Evolutionary conservation across 2,797 vertebrate species (phyloP), one percentile per base, ranked within the genome.

Genomic region (Xenopus petersii): DNA sequence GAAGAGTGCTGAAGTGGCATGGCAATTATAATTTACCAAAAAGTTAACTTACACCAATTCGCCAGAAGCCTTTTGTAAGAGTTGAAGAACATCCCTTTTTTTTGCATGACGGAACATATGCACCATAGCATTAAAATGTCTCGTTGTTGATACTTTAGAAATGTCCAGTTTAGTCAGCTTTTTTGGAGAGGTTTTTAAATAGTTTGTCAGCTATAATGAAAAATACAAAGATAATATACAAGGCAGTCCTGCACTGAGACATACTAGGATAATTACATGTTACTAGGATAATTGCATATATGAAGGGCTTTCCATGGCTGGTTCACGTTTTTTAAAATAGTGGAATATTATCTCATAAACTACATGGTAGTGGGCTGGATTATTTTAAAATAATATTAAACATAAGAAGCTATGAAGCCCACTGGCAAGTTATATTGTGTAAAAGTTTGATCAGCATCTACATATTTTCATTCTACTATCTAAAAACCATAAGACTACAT

Each of bases 61-160:
- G 67, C 80, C 0, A 0, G 84, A 75, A 0, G 67, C 78, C 62
- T 42, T 81, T 73, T 75, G 82, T 66, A 90, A 80, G 71, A 88
- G 73, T 48, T 82, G 36, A n/a, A 88, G 79, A 5, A 88, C n/a
- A 0, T 88, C 86, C n/a, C 30, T 80, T 75, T 84, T 86, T 77
- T 87, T 84, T 67, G 85, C 68, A 0, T 73, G 2, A 0, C 60
- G 84, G 17, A 90, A 47, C 80, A 88, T 81, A 48, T 55, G 83
- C 64, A 86, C 74, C 56, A 87, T 46, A 51, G 21, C 82, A 73
- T 81, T 83, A 82, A 88, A 89, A 21, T 17, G 74, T 82, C 75
- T 81, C 0, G 49, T 13, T 0, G 81, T 84, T 0, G 55, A 64
- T 0, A 4, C 68, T 64, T 81, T 82, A 0, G 58, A 79, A 24